Percentiles rank a stretch among this genome's conserved stretches.
These are phyloP conservation scores for Hippocampus zosterae DNA, from an alignment of 2,113 vertebrate species.

Conservation along the genomic window DNA sequence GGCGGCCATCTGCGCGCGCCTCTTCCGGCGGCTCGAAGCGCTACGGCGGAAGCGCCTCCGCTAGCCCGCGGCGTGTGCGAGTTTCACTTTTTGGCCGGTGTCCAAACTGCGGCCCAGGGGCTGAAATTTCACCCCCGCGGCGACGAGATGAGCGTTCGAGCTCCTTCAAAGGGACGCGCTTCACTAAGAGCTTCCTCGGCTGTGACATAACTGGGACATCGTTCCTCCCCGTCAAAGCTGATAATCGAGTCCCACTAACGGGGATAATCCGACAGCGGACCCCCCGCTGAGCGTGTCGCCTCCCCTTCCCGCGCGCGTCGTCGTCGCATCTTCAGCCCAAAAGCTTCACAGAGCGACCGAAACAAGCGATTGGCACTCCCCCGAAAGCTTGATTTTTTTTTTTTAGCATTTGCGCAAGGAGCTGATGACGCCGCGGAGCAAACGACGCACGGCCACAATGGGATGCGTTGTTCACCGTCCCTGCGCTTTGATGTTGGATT, in stretches of 20 bases:
- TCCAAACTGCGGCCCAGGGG: constrained; percentile 28
- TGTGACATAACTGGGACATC: constrained; percentile 75
- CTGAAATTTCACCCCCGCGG: constrained; percentile 40
- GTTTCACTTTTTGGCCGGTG: constrained; percentile 12
- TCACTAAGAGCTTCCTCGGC: constrained; percentile 62
- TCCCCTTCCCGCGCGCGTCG: constrained; percentile 33
- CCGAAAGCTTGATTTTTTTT: not conserved
- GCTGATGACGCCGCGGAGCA: constrained; percentile 21
- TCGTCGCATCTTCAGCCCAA: constrained; percentile 52
- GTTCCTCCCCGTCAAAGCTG: constrained; percentile 70
- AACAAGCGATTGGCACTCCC: constrained; percentile 13
- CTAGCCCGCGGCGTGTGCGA: constrained; percentile 20
- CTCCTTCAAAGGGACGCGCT: constrained; percentile 70
- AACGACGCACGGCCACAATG: constrained; percentile 39
- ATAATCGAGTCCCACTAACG: constrained; percentile 69
- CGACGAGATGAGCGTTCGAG: constrained; percentile 61
- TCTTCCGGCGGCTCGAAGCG: constrained; percentile 26
- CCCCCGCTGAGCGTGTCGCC: constrained; percentile 43
- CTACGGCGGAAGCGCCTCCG: constrained; percentile 30
- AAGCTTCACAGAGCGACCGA: constrained; percentile 38
- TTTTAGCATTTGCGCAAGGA: not conserved
- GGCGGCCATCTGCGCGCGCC: constrained; percentile 40
- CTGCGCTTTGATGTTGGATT: constrained; percentile 46
- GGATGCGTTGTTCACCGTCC: constrained; percentile 15
- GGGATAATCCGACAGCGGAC: constrained; percentile 67